Base-by-base conservation (phyloP, 2,888 invertebrate species). In the Carabus problematicus region DNA sequence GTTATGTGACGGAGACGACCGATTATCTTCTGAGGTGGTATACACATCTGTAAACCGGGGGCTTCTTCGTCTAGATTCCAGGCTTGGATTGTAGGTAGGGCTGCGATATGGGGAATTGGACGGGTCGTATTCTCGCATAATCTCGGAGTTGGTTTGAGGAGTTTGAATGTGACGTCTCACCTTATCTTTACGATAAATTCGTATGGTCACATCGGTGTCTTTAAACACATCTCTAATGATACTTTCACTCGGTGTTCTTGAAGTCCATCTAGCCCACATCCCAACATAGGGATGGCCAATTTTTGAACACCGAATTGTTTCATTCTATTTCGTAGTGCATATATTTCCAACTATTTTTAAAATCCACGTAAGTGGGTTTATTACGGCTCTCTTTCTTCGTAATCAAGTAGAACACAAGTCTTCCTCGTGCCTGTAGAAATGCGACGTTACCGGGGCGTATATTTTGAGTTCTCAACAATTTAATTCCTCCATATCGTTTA, bases 211-310 rank as follows among this genome's bases (percentile, higher is more conserved):
- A 12, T 76, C 73, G 62, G 81, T 79, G 43, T 81, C 75, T 8
- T 75, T 64, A 74, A 87, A 87, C 1, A 84, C 81, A 1, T 80
- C 75, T 8, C 76, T 74, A 6, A 87, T 74, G 49, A 83, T 76
- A 0, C 73, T 73, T 76, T 79, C 0, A 88, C 87, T 45, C 82
- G 79, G 6, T 77, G 76, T 88, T 88, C 88, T 70, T 85, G 78
- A 1, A 88, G 80, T 45, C 82, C 79, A 77, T 88, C 88, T 16
- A 87, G 82, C 47, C 88, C 88, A 75, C 87, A 87, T 3, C 87
- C 88, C 72, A 88, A 86, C 63, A 79, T 79, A 1, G 88, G 88
- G 78, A 88, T 86, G 12, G 86, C 84, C 59, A 88, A 71, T 29
- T 82, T 77, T 9, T 75, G 75, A 0, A 87, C 82, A 8, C 80